Evolutionary conservation across 2,888 invertebrate species (phyloP).

Genomic region (Caradrina clavipalpis): DNA sequence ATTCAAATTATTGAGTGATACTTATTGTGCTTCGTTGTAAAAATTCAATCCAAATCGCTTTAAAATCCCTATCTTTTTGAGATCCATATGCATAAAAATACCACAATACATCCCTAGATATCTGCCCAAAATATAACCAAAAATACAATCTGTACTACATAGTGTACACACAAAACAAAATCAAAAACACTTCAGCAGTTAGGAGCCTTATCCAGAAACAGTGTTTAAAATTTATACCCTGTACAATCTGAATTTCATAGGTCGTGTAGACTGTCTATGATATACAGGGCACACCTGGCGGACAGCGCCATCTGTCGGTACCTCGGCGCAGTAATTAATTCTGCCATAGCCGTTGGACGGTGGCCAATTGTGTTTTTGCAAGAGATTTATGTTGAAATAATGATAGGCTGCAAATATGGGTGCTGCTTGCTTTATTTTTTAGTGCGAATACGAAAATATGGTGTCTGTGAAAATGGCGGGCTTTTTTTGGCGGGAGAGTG

Average conservation of each 20-base stretch:
- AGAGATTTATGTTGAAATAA: conserved; percentile 61
- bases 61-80: too few relatives aligned
- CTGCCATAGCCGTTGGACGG: conserved; percentile 73
- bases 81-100: too few relatives aligned
- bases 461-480: conserved; percentile 21
- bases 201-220: neutral
- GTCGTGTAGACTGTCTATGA: conserved; percentile 62
- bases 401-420: conserved; percentile 53
- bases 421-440: conserved; percentile 45
- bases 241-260: conserved; percentile 63
- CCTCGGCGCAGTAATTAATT: conserved; percentile 79
- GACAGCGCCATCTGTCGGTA: conserved; percentile 78
- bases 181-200: conserved; percentile 15
- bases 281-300: conserved; percentile 74
- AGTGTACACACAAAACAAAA: conserved; percentile 5
- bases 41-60: too few relatives aligned
- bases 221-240: conserved; percentile 32
- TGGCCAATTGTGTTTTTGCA: conserved; percentile 72
- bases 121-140: too few relatives aligned
- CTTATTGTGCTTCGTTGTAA: too few relatives aligned
- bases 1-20: too few relatives aligned
- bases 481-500: conserved; percentile 23
- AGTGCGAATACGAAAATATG: conserved; percentile 23
- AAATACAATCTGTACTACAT: too few relatives aligned
- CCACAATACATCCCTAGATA: too few relatives aligned